A percentile compares a stretch with the other conserved stretches of the same genome.
phyloP scores from a whole-genome alignment of 2,888 invertebrate species.

The Xanthia togata region DNA sequence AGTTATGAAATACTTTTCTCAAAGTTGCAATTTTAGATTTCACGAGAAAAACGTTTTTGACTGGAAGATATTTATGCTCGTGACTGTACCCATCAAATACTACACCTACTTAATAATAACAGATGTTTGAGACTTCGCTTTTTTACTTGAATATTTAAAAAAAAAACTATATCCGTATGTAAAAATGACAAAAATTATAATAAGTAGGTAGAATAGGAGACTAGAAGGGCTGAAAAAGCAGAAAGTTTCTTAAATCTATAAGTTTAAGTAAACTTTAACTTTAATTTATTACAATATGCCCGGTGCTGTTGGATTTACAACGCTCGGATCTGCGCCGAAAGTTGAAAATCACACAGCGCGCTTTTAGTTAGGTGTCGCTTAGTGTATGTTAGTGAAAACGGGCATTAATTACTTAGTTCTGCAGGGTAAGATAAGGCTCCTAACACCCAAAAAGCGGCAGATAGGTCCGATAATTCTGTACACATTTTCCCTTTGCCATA shows the following conservation, averaged over 20 bases:
- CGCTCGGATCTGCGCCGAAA: too few species aligned
- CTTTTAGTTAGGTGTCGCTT: not conserved
- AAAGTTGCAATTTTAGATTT: not conserved
- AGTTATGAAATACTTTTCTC: not conserved
- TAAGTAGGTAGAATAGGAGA: conserved; percentile 5
- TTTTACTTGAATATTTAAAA: not conserved
- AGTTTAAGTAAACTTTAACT: conserved; percentile 10
- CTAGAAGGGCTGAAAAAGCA: conserved; percentile 35
- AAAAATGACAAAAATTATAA: conserved; percentile 24
- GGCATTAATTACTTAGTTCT: not conserved
- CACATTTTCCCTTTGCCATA: conserved; percentile 2
- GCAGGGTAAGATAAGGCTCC: not conserved
- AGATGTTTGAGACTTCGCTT: conserved; percentile 1
- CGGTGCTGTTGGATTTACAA: not conserved
- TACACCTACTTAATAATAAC: not conserved
- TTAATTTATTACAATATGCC: not conserved
- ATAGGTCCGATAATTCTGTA: not conserved
- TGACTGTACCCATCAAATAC: too few species aligned
- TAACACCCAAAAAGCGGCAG: not conserved
- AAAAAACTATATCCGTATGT: conserved; percentile 12
- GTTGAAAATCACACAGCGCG: too few species aligned
- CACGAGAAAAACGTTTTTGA: not conserved
- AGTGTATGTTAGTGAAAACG: not conserved
- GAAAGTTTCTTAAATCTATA: conserved; percentile 16
- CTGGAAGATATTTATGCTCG: too few species aligned